Evolutionary conservation across 2,797 vertebrate species (phyloP), one percentile per base, ranked within the genome.

Genomic region (Emys orbicularis): DNA sequence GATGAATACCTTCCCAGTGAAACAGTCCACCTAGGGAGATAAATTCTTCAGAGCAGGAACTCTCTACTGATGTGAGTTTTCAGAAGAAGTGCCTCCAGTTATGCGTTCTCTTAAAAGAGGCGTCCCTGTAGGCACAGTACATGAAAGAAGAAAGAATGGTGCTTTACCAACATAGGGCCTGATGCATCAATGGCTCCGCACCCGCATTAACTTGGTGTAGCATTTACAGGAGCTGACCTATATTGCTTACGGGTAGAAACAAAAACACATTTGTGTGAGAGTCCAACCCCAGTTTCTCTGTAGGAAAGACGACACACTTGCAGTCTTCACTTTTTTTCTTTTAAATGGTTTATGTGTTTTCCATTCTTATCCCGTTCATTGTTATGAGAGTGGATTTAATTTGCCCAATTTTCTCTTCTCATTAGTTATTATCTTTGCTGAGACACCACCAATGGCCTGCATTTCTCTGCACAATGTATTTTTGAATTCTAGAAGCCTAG

Each of bases 401-500:
- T 12, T 65, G 2, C 2, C 12, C 6, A 7, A 53, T 61, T 85
- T 77, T 31, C 49, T 76, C 10, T 94, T 7, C 11, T 84, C 19
- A 50, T 68, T 25, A 25, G 12, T 84, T 76, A 54, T 23, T 12
- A 53, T 89, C 50, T 65, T 9, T 77, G 37, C 50, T 31, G 9
- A 4, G 6, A 34, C 68, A 59, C 3, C 59, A 86, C 12, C 19
- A 19, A 31, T 27, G 74, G 72, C 6, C 44, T 79, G 44, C 25
- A 77, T 44, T 47, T 49, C 27, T 59, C 19, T 54, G 41, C 82
- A 61, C 19, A 81, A 85, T 61, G 49, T 9, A 44, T 27, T 81
- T 74, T 49, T 76, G 37, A 93, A 87, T 11, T 56, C 61, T 65
- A 34, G 81, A 94, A 89, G 74, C 54, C 65, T 88, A 41, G 19